Evolutionary conservation across 2,113 vertebrate species (phyloP).

Genomic region (mouse (Mus musculus)): DNA sequence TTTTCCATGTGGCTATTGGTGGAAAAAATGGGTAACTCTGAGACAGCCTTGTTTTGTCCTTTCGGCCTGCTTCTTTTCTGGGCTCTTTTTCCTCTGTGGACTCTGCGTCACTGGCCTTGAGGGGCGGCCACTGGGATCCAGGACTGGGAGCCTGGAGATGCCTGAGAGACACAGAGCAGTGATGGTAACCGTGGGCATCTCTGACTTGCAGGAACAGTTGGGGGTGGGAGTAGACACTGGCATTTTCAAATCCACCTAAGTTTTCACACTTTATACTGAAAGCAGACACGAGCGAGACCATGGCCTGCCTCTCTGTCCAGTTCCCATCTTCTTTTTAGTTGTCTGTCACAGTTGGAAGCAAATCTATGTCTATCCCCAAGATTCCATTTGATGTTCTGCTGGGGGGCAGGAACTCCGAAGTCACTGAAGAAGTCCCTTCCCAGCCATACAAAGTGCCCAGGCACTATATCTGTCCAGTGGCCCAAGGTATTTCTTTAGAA

Average conservation of each 20-base stretch:
- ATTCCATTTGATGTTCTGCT: constrained; percentile 1
- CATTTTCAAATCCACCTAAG: not conserved
- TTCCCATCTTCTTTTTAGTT: not conserved
- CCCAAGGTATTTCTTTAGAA: not conserved
- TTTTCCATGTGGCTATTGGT: not conserved
- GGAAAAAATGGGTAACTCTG: not conserved
- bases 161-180: not conserved
- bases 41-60: not conserved
- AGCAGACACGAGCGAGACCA: not conserved
- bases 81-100: not conserved
- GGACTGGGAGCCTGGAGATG: not conserved
- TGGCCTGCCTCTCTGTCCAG: not conserved
- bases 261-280: constrained; percentile 26
- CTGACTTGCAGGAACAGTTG: not conserved
- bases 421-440: not conserved
- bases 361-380: constrained; percentile 17
- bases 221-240: not conserved
- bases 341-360: not conserved
- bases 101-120: not conserved
- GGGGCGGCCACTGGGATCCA: not conserved
- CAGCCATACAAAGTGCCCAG: not conserved
- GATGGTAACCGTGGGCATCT: not conserved
- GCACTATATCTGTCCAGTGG: not conserved
- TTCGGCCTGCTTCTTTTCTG: not conserved
- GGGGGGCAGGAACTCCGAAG: not conserved